phyloP scores from a whole-genome alignment of 1,140 invertebrate species.

The Phthorimaea operculella region DNA sequence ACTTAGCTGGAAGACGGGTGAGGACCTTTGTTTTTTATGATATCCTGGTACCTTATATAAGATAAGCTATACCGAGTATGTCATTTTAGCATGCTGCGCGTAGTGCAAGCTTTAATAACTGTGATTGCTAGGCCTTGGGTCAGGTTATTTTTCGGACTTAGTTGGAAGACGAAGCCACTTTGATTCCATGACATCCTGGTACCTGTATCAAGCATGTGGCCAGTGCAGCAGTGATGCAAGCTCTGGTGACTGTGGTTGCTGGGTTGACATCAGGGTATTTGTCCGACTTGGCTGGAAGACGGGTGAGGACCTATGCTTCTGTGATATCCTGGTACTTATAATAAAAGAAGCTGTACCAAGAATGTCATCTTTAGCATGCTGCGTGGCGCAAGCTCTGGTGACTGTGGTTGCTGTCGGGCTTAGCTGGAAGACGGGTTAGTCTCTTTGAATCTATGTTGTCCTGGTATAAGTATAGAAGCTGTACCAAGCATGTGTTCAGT shows the following conservation, averaged over 20 bases:
- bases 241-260: slow-evolving; percentile 23
- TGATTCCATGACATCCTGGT: slow-evolving; percentile 19
- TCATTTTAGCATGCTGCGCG: slow-evolving; percentile 37
- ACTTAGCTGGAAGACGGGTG: slow-evolving; percentile 41
- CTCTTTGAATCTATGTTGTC: background rate
- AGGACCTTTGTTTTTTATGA: slow-evolving; percentile 10
- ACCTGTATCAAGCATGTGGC: slow-evolving; percentile 36
- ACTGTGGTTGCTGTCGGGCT: slow-evolving; percentile 26
- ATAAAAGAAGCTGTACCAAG: slow-evolving; percentile 28
- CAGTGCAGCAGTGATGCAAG: slow-evolving; percentile 38
- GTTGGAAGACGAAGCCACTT: slow-evolving; percentile 31
- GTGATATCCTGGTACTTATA: background rate
- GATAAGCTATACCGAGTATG: slow-evolving; percentile 31
- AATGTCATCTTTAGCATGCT: slow-evolving; percentile 34
- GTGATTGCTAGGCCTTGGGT: slow-evolving; percentile 22
- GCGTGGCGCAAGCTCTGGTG: slow-evolving; percentile 32
- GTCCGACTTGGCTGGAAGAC: slow-evolving; percentile 34
- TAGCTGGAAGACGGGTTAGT: slow-evolving; percentile 33
- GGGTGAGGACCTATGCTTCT: slow-evolving; percentile 24
- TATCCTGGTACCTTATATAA: background rate
- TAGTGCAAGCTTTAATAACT: slow-evolving; percentile 29
- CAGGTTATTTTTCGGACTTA: slow-evolving; percentile 34
- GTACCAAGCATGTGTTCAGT: slow-evolving; percentile 36
- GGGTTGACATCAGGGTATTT: slow-evolving; percentile 28
- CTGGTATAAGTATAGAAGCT: slow-evolving; percentile 14